These are phyloP conservation scores for Pseudococcus viburni DNA, from an alignment of 2,888 invertebrate genomes.

Conservation along the genomic window DNA sequence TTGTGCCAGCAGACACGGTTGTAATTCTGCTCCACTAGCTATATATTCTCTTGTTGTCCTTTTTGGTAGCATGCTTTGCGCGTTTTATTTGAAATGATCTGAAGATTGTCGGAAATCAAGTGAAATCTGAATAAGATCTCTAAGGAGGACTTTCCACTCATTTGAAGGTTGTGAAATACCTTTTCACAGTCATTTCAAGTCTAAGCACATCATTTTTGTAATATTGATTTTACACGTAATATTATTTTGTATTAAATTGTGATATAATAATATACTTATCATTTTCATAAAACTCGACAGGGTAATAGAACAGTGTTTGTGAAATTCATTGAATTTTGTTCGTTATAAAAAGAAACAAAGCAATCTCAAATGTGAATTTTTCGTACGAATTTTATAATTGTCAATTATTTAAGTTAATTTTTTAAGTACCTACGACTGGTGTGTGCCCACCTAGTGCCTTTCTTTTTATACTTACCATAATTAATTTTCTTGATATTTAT, in stretches of 20 bases:
- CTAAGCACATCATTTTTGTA: neutral
- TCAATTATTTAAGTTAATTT: neutral
- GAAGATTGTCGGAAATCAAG: neutral
- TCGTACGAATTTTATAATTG: neutral
- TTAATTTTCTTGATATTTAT: neutral
- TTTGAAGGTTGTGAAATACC: neutral
- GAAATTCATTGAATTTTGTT: too few species aligned
- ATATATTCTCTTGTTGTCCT: conserved; percentile 38
- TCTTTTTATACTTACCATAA: conserved; percentile 17
- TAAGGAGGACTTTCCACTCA: neutral
- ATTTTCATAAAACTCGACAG: neutral
- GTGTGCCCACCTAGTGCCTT: neutral
- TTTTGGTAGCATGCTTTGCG: conserved; percentile 59
- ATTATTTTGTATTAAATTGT: neutral
- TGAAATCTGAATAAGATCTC: conserved; percentile 13
- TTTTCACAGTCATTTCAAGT: neutral
- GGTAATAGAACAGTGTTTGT: neutral
- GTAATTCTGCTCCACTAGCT: conserved; percentile 77
- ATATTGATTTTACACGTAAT: neutral
- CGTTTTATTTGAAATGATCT: conserved; percentile 49
- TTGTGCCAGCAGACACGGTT: conserved; percentile 93
- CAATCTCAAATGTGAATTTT: neutral
- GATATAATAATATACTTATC: neutral
- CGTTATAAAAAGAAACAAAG: too few species aligned
- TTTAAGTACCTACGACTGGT: neutral